Percentiles rank a stretch among this genome's conserved stretches.
Conservation (phyloP, 2,113 vertebrate genomes). For the Xyrauchen texanus region DNA sequence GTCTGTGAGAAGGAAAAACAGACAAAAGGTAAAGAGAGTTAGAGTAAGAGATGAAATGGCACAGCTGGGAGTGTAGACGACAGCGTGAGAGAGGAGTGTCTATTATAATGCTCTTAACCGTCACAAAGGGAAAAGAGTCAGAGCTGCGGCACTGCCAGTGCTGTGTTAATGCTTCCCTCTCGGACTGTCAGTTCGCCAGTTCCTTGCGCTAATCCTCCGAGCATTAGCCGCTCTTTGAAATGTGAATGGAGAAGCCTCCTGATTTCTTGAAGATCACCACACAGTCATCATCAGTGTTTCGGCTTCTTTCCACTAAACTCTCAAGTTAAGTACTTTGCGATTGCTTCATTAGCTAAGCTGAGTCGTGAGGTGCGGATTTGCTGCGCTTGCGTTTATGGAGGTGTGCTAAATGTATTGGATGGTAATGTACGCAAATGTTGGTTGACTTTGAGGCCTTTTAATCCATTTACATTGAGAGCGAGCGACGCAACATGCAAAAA, state of each 20-base stretch:
- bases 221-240: conserved; percentile 78
- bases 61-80: conserved; percentile 46
- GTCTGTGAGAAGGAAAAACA: neutral
- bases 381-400: neutral
- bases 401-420: too few species aligned
- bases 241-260: conserved; percentile 66
- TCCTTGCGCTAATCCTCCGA: conserved; percentile 78
- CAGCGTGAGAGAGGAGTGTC: conserved; percentile 56
- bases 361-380: neutral
- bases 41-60: conserved; percentile 5
- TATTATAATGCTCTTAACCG: conserved; percentile 69
- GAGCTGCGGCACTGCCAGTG: conserved; percentile 69
- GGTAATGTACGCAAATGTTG: too few species aligned
- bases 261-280: conserved; percentile 36
- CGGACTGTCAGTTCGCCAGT: conserved; percentile 69
- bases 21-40: neutral
- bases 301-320: neutral
- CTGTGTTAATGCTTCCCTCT: conserved; percentile 75
- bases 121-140: conserved; percentile 44
- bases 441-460: neutral
- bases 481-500: neutral
- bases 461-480: too few species aligned
- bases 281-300: neutral
- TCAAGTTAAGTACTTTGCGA: conserved; percentile 16
- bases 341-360: conserved; percentile 4